Evolutionary conservation across 2,113 vertebrate genomes (phyloP).

Genomic region (Nipponia nippon): DNA sequence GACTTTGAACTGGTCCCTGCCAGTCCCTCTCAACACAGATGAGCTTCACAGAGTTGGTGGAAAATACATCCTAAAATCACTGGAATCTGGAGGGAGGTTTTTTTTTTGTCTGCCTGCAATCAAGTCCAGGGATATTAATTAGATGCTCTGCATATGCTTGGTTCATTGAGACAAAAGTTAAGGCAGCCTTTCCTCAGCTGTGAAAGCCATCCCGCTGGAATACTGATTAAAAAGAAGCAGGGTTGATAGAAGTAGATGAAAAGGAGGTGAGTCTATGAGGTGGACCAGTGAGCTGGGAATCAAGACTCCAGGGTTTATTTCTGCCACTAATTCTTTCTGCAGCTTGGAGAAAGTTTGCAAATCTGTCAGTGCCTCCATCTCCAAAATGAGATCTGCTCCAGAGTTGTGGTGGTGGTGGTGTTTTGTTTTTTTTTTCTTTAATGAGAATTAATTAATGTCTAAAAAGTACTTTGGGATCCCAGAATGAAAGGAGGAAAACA

Average conservation of each 20-base stretch:
- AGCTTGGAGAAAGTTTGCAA: not conserved
- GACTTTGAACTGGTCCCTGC: not conserved
- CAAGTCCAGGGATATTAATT: slow-evolving; percentile 10
- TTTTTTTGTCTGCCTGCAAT: not conserved
- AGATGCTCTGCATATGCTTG: not conserved
- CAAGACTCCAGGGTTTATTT: not conserved
- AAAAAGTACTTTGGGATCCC: not conserved
- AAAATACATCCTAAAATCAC: slow-evolving; percentile 5
- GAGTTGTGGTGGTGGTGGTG: not conserved
- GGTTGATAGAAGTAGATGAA: not conserved
- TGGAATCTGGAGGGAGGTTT: not conserved
- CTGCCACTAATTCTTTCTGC: not conserved
- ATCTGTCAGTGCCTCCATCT: not conserved
- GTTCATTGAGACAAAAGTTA: slow-evolving; percentile 19
- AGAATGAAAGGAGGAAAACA: slow-evolving; percentile 42
- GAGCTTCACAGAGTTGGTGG: not conserved
- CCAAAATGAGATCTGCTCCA: not conserved
- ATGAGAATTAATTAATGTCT: slow-evolving; percentile 36
- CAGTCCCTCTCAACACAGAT: not conserved
- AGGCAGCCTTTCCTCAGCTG: not conserved
- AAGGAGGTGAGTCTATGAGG: not conserved
- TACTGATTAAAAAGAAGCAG: slow-evolving; percentile 9
- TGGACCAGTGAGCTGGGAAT: not conserved
- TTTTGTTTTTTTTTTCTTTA: not conserved
- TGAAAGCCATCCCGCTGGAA: not conserved